A percentile compares a stretch with the other conserved stretches of the same genome.
These are phyloP conservation scores for Stratiomys singularior DNA, from an alignment of 2,888 invertebrate species.

Conservation along the genomic window DNA sequence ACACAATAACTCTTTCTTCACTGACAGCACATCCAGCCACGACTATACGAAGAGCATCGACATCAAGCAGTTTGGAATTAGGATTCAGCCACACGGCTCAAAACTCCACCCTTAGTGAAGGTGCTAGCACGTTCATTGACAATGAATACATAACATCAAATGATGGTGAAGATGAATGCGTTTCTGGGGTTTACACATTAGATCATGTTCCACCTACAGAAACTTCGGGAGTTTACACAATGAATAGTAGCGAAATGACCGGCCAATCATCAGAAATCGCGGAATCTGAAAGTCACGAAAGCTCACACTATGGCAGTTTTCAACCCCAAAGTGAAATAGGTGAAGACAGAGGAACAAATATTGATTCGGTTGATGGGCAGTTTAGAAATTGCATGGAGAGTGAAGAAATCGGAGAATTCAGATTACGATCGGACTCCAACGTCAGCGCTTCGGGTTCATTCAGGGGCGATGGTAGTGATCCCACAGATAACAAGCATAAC, in stretches of 20 bases:
- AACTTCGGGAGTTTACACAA: constrained; percentile 86
- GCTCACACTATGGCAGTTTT: constrained; percentile 70
- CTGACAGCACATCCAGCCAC: constrained; percentile 64
- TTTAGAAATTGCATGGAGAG: constrained; percentile 66
- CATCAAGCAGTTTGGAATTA: constrained; percentile 83
- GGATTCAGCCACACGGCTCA: constrained; percentile 89
- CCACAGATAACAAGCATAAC: constrained; percentile 80
- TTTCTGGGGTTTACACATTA: constrained; percentile 71
- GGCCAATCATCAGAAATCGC: constrained; percentile 70
- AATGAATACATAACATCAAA: constrained; percentile 67
- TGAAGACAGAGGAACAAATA: constrained; percentile 62
- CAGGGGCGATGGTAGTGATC: constrained; percentile 90
- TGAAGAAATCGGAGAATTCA: constrained; percentile 68
- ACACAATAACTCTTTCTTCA: constrained; percentile 61
- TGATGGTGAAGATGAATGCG: constrained; percentile 64
- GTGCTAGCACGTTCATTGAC: constrained; percentile 74
- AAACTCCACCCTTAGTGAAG: constrained; percentile 82
- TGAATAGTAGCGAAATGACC: constrained; percentile 74
- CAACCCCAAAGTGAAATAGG: constrained; percentile 69
- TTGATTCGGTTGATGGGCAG: constrained; percentile 71
- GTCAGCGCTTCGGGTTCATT: constrained; percentile 83
- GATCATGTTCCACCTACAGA: constrained; percentile 80
- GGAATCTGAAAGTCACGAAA: constrained; percentile 69
- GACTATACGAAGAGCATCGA: constrained; percentile 74
- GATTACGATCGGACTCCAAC: constrained; percentile 80